phyloP scores from a whole-genome alignment of 2,888 invertebrate genomes.

The Mythimna vitellina region DNA sequence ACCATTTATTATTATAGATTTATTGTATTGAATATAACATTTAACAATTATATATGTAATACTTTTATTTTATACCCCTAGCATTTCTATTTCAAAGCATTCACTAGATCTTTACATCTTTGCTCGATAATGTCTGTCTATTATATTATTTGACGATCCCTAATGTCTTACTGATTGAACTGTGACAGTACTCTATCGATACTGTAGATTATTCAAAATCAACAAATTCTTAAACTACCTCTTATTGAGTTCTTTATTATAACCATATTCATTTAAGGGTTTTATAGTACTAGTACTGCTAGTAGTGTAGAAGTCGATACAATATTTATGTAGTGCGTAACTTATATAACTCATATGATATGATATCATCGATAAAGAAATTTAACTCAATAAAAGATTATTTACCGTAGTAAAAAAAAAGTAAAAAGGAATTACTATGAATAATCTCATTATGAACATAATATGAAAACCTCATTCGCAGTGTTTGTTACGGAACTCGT shows the following conservation, averaged over 20 bases:
- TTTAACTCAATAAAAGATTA: background rate
- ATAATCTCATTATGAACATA: background rate
- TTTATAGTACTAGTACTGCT: background rate
- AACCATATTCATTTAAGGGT: background rate
- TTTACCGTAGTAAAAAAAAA: background rate
- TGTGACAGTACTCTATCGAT: background rate
- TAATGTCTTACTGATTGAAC: background rate
- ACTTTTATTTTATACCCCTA: conserved; percentile 51
- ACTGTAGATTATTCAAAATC: background rate
- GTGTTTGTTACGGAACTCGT: no score
- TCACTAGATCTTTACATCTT: background rate
- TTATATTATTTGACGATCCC: background rate
- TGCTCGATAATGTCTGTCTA: background rate
- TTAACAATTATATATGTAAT: conserved; percentile 50
- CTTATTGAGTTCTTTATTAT: background rate
- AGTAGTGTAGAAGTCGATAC: background rate
- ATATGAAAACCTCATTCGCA: no score
- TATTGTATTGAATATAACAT: conserved; percentile 67
- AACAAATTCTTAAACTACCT: background rate
- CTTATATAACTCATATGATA: background rate
- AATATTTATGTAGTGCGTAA: background rate
- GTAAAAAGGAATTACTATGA: background rate
- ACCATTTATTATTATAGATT: conserved; percentile 60
- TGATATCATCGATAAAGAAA: background rate
- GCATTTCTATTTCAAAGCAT: background rate